Conservation (phyloP, 2,797 vertebrate genomes). For the Coranthus polyacanthus region DNA sequence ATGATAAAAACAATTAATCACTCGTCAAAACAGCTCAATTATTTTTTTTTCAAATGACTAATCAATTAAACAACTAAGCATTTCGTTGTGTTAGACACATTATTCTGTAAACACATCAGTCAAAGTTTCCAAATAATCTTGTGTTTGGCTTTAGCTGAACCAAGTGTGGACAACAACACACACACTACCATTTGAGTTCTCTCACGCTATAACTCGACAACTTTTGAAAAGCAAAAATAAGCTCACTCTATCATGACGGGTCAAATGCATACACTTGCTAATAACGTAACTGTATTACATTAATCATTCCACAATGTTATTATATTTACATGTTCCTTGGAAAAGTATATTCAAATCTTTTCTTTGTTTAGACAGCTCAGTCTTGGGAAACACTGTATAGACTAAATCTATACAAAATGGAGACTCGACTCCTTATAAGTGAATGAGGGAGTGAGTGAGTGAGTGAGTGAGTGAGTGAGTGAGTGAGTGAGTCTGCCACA, state of each 20-base stretch:
- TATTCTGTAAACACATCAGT: slow-evolving; percentile 44
- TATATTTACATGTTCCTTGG: slow-evolving; percentile 61
- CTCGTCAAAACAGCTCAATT: neutral
- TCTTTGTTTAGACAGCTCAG: slow-evolving; percentile 72
- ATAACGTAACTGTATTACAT: slow-evolving; percentile 40
- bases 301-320: slow-evolving; percentile 53
- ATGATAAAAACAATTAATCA: neutral
- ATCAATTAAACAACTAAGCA: too few species aligned
- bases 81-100: neutral
- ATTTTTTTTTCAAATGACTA: too few species aligned
- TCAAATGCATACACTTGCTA: slow-evolving; percentile 42
- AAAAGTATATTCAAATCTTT: slow-evolving; percentile 57
- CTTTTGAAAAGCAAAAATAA: slow-evolving; percentile 58
- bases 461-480: too few species aligned
- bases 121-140: slow-evolving; percentile 30
- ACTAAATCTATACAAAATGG: slow-evolving; percentile 69
- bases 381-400: slow-evolving; percentile 61
- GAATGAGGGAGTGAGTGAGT: slow-evolving; percentile 54
- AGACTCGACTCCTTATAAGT: slow-evolving; percentile 56
- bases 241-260: slow-evolving; percentile 20
- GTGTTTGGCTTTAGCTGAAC: slow-evolving; percentile 42
- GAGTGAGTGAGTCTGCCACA: too few species aligned
- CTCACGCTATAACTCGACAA: slow-evolving; percentile 46
- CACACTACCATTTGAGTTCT: slow-evolving; percentile 7
- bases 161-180: slow-evolving; percentile 10